Percentiles rank a stretch among this genome's conserved stretches.
phyloP scores from a whole-genome alignment of 2,113 vertebrate species.

The Leucoraja erinaceus region DNA sequence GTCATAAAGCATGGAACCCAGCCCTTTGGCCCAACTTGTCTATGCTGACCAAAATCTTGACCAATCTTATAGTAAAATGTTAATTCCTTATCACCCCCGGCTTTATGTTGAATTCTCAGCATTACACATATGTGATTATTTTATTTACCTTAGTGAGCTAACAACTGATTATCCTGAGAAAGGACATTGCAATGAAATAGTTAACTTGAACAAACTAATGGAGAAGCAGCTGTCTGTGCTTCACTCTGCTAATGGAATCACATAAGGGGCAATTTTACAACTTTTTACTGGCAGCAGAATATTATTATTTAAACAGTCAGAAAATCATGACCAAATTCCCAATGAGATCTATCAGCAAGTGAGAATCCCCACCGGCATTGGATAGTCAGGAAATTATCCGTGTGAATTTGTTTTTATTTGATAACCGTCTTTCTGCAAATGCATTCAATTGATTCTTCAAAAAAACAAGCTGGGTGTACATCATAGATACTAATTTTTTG shows the following conservation, averaged over 20 bases:
- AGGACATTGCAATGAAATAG: not conserved
- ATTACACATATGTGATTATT: not conserved
- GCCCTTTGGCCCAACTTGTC: too few relatives aligned
- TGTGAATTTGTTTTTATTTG: not conserved
- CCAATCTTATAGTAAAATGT: not conserved
- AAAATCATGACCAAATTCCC: not conserved
- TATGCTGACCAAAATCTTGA: too few relatives aligned
- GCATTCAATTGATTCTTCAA: not conserved
- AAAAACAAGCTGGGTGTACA: not conserved
- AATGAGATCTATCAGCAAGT: not conserved
- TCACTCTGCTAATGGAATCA: conserved; percentile 9
- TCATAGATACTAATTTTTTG: not conserved
- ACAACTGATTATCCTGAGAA: not conserved
- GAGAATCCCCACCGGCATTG: not conserved
- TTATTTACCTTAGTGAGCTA: not conserved
- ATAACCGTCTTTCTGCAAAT: not conserved
- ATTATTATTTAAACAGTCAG: not conserved
- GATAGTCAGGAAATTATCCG: not conserved
- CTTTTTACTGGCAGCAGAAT: not conserved
- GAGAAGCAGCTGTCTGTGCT: not conserved
- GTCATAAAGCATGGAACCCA: too few relatives aligned
- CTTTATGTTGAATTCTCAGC: not conserved
- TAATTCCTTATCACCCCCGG: not conserved
- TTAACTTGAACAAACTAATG: not conserved
- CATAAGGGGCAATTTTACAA: not conserved